Conservation (phyloP, 2,113 vertebrate genomes). For the Pipra filicauda region DNA sequence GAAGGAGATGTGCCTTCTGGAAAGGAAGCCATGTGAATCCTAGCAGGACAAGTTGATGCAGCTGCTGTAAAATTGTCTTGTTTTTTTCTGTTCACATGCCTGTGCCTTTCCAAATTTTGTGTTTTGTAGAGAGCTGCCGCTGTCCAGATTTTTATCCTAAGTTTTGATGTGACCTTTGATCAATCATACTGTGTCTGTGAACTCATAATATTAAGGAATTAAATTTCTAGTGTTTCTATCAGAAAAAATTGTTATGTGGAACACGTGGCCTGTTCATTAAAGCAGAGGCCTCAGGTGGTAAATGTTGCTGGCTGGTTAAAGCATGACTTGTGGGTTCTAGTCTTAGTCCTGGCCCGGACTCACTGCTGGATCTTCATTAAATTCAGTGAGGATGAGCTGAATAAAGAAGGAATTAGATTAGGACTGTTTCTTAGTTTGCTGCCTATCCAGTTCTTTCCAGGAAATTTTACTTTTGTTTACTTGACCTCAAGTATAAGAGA, state of each 20-base stretch:
- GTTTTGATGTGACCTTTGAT: not conserved
- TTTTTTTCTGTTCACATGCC: not conserved
- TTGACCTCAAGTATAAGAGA: not conserved
- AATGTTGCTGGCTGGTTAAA: not conserved
- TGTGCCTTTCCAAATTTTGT: not conserved
- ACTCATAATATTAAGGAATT: not conserved
- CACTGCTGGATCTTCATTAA: not conserved
- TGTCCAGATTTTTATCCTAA: not conserved
- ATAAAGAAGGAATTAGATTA: not conserved
- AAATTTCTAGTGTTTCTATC: not conserved
- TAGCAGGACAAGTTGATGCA: not conserved
- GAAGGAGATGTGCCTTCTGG: not conserved
- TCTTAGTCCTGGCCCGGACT: not conserved
- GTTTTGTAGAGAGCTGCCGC: not conserved
- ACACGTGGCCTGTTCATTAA: not conserved
- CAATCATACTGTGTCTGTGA: not conserved
- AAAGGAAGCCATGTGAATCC: constrained; percentile 12
- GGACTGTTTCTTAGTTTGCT: not conserved
- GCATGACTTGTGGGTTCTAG: not conserved
- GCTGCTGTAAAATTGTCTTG: not conserved
- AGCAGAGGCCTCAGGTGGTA: not conserved
- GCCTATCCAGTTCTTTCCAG: not conserved
- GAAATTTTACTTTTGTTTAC: not conserved
- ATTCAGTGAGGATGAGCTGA: not conserved
- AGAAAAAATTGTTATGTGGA: not conserved